Conservation (phyloP, 2,113 vertebrate genomes). For the Phalacrocorax carbo region DNA sequence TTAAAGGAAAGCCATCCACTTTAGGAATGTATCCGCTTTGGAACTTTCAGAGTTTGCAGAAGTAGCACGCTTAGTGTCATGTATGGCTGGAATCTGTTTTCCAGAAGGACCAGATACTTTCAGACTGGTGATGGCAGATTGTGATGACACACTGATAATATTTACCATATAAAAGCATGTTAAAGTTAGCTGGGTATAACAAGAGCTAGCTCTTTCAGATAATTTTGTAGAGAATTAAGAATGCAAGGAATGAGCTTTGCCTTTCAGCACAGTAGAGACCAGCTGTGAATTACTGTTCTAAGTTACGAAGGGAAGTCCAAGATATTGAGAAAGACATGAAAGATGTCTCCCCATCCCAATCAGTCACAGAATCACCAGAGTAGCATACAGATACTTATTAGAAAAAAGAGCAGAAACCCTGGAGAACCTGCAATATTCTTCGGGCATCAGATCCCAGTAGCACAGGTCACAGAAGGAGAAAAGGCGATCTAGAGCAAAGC, state of each 20-base stretch:
- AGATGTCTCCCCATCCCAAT: background rate
- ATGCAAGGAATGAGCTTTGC: background rate
- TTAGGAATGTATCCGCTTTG: background rate
- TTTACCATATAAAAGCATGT: background rate
- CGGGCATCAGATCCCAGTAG: background rate
- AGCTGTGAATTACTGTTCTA: background rate
- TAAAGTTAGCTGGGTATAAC: background rate
- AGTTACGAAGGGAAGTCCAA: background rate
- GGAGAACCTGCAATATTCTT: background rate
- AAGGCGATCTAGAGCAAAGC: background rate
- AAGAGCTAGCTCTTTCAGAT: background rate
- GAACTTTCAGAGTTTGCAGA: background rate
- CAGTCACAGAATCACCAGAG: background rate
- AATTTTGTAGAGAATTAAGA: background rate
- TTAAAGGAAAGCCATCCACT: background rate
- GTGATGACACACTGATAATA: background rate
- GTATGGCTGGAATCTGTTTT: background rate
- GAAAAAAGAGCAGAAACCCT: background rate
- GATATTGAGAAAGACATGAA: background rate
- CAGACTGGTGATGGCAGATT: background rate
- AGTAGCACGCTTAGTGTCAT: background rate
- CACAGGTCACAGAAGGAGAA: background rate
- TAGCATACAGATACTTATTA: background rate
- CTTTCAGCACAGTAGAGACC: background rate
- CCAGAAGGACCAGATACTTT: background rate